These are phyloP conservation scores for Neotragus pygmaeus DNA, from an alignment of 2,113 vertebrate genomes.

Conservation along the genomic window DNA sequence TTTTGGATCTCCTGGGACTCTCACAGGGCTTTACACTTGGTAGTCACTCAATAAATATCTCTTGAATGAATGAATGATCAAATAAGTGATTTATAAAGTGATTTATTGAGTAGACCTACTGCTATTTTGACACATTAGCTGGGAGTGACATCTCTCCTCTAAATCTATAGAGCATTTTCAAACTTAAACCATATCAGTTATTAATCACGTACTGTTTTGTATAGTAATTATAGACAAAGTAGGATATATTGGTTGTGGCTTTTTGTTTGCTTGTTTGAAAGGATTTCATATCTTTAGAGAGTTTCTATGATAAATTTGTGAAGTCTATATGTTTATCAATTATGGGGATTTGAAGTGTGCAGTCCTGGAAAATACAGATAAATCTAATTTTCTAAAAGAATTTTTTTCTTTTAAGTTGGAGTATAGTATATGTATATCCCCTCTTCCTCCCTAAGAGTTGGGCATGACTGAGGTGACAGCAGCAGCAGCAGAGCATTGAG, in stretches of 20 bases:
- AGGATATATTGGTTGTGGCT: background rate
- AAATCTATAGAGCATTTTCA: background rate
- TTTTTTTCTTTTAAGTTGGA: background rate
- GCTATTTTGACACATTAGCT: background rate
- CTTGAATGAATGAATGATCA: background rate
- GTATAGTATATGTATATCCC: background rate
- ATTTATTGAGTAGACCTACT: background rate
- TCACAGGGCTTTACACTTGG: background rate
- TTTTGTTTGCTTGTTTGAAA: background rate
- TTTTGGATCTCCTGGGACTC: background rate
- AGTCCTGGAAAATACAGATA: background rate
- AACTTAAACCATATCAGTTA: background rate
- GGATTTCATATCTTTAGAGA: background rate
- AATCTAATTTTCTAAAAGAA: background rate
- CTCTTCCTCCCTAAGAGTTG: background rate
- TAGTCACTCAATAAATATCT: background rate
- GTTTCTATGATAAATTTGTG: background rate
- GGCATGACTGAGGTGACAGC: no score
- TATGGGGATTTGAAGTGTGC: background rate
- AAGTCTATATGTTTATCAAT: accelerated
- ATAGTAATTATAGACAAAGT: background rate
- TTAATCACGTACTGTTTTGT: background rate
- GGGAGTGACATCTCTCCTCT: background rate
- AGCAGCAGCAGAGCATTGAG: background rate
- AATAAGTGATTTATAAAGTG: background rate